Percentiles rank a stretch among this genome's conserved stretches.
phyloP scores from a whole-genome alignment of 2,113 vertebrate species.

The Erythrolamprus reginae region DNA sequence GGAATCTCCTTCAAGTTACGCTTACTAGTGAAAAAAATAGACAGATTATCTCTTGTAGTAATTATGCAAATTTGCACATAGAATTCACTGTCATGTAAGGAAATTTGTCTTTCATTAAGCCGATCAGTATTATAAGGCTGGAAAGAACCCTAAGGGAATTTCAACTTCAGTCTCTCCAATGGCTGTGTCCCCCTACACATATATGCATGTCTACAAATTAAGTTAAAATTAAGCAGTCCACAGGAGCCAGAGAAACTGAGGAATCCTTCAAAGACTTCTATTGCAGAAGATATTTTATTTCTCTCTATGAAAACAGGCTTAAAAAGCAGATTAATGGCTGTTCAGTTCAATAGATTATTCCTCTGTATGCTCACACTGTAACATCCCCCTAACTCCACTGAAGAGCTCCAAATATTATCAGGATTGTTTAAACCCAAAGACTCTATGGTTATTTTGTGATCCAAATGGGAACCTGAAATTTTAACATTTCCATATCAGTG shows the following conservation, averaged over 20 bases:
- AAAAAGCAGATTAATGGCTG: conserved; percentile 16
- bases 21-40: neutral
- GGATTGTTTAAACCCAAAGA: conserved; percentile 32
- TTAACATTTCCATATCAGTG: conserved; percentile 40
- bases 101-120: neutral
- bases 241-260: neutral
- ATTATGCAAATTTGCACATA: neutral
- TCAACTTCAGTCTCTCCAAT: neutral
- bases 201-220: conserved; percentile 43
- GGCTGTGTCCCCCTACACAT: neutral
- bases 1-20: neutral
- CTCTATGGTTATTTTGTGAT: conserved; percentile 35
- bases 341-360: conserved; percentile 23
- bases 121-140: neutral
- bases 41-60: neutral
- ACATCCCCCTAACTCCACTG: conserved; percentile 49
- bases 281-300: conserved; percentile 29
- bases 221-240: conserved; percentile 49
- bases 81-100: neutral
- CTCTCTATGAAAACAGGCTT: neutral
- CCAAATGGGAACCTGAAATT: conserved; percentile 34
- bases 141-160: neutral
- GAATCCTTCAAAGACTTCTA: conserved; percentile 38
- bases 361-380: neutral
- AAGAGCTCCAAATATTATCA: conserved; percentile 42